phyloP scores from a whole-genome alignment of 2,113 vertebrate species.

The Phalacrocorax brasilianus region DNA sequence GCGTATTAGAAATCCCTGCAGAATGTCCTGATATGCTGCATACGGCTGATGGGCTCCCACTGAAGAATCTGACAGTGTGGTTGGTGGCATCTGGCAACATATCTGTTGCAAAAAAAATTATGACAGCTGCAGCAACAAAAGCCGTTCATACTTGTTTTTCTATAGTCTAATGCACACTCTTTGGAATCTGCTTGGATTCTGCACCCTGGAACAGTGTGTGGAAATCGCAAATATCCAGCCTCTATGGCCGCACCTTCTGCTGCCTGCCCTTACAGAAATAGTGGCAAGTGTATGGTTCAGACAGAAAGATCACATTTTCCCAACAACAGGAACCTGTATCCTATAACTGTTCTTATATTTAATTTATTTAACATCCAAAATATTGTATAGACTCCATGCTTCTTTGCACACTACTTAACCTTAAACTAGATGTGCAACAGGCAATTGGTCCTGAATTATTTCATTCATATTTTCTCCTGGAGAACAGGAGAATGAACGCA shows the following conservation, averaged over 20 bases:
- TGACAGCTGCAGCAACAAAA: neutral
- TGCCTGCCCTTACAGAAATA: neutral
- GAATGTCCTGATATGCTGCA: neutral
- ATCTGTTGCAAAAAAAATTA: neutral
- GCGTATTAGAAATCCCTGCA: neutral
- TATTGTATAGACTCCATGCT: neutral
- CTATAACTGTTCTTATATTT: neutral
- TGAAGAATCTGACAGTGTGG: neutral
- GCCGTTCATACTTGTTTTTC: neutral
- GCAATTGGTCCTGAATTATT: neutral
- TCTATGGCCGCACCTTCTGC: neutral
- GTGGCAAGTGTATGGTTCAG: accelerated
- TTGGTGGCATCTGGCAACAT: neutral
- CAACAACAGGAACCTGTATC: neutral
- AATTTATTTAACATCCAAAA: neutral
- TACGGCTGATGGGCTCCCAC: neutral
- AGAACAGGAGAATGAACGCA: neutral
- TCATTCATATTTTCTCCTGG: neutral
- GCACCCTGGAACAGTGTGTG: neutral
- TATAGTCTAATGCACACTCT: neutral
- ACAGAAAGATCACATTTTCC: neutral
- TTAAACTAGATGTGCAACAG: neutral
- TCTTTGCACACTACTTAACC: neutral
- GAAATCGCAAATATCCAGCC: neutral
- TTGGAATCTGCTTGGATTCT: neutral